These are phyloP conservation scores for Ichneumoninae sp. DNA, from an alignment of 2,888 invertebrate genomes.

Conservation along the genomic window DNA sequence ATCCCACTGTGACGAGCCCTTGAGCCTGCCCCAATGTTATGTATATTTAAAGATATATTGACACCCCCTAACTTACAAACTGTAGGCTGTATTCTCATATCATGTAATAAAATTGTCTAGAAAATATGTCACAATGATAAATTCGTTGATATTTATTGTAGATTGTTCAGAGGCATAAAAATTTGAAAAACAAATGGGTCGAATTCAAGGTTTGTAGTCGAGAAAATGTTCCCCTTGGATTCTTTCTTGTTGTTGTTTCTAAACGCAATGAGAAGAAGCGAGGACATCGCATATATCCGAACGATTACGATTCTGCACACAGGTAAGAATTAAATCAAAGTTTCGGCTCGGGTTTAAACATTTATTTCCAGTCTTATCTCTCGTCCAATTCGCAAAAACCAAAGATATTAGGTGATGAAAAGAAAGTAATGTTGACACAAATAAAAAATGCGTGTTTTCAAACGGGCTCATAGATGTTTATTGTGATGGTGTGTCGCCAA, in stretches of 20 bases:
- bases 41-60: slow-evolving; percentile 82
- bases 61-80: slow-evolving; percentile 81
- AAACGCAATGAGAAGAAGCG: neutral
- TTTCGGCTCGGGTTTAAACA: neutral
- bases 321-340: neutral
- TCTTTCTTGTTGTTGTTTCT: neutral
- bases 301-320: neutral
- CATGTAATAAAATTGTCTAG: slow-evolving; percentile 83
- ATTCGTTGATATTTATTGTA: slow-evolving; percentile 13
- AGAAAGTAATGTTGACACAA: slow-evolving; percentile 4
- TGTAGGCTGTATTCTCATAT: slow-evolving; percentile 83
- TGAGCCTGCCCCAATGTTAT: slow-evolving; percentile 80
- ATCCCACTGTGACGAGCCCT: slow-evolving; percentile 69
- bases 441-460: slow-evolving; percentile 21
- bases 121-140: slow-evolving; percentile 72
- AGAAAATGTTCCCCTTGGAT: neutral
- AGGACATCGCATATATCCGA: neutral
- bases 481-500: slow-evolving; percentile 38
- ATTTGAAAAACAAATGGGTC: neutral
- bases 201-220: neutral
- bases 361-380: slow-evolving; percentile 9
- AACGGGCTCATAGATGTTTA: slow-evolving; percentile 48
- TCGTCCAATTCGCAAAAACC: neutral
- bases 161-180: neutral
- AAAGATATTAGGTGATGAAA: neutral